Conservation (phyloP, 2,888 invertebrate species). For the Bursaphelenchus okinawaensis region DNA sequence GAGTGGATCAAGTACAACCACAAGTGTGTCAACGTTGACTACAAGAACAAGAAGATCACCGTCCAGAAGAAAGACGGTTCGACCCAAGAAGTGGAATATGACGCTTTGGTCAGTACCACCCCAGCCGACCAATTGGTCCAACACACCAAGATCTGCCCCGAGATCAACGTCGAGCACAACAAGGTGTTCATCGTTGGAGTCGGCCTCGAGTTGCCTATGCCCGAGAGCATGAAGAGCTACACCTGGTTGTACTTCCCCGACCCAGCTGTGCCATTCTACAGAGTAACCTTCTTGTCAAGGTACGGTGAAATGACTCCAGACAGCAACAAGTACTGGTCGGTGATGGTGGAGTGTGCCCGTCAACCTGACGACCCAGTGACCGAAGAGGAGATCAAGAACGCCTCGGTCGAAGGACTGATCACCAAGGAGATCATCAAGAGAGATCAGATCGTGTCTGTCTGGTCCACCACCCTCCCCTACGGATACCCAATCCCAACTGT, state of each 20-base stretch:
- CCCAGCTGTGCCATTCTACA: constrained; percentile 53
- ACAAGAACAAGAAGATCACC: constrained; percentile 23
- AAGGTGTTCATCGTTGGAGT: constrained; percentile 55
- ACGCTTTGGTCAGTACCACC: constrained; percentile 48
- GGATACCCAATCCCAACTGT: constrained; percentile 54
- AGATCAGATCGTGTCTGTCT: constrained; percentile 51
- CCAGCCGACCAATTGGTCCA: constrained; percentile 52
- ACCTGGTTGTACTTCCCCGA: constrained; percentile 57
- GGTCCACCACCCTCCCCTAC: constrained; percentile 37
- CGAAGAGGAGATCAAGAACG: constrained; percentile 46
- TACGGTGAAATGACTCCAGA: constrained; percentile 57
- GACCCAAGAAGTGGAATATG: constrained; percentile 34
- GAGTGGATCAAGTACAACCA: constrained; percentile 51
- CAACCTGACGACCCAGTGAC: constrained; percentile 45
- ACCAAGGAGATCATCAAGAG: constrained; percentile 49
- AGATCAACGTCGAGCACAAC: constrained; percentile 46
- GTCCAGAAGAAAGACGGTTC: constrained; percentile 28
- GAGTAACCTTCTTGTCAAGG: constrained; percentile 52
- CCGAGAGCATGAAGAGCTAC: constrained; percentile 42
- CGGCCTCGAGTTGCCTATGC: constrained; percentile 51
- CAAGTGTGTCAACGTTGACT: constrained; percentile 36
- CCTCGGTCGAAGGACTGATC: constrained; percentile 51
- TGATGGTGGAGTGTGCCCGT: constrained; percentile 56
- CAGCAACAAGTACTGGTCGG: constrained; percentile 54
- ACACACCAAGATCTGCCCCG: constrained; percentile 43